phyloP scores from a whole-genome alignment of 2,797 vertebrate species.

The Oophaga sylvatica region DNA sequence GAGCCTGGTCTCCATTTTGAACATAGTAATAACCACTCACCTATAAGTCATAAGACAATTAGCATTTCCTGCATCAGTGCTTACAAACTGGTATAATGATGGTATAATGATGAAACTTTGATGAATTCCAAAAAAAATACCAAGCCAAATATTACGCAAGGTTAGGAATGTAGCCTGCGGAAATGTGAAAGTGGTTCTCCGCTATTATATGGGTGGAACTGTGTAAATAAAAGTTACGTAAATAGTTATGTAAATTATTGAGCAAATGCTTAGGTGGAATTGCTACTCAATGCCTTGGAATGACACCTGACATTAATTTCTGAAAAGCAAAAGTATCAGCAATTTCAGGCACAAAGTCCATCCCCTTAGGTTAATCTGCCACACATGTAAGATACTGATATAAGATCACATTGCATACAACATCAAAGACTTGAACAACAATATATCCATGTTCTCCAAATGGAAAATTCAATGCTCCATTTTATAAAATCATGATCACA shows the following conservation, averaged over 20 bases:
- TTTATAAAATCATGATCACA: neutral
- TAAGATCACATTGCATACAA: neutral
- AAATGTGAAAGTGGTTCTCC: neutral
- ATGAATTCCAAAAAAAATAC: no score
- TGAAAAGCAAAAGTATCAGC: neutral
- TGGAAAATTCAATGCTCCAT: neutral
- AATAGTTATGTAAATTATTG: neutral
- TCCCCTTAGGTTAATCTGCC: neutral
- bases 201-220: neutral
- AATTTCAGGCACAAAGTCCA: neutral
- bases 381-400: neutral
- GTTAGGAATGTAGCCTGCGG: no score
- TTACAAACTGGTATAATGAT: no score
- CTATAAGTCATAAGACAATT: neutral
- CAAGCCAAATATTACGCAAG: no score
- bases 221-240: neutral
- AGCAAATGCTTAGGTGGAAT: neutral
- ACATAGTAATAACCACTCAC: neutral
- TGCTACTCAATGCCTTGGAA: neutral
- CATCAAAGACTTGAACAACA: neutral
- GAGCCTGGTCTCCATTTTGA: neutral
- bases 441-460: neutral
- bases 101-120: no score
- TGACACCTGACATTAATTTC: neutral
- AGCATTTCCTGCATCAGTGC: no score